Base-by-base conservation (phyloP, 2,888 invertebrate species). In the Drosophila mayaguana region DNA sequence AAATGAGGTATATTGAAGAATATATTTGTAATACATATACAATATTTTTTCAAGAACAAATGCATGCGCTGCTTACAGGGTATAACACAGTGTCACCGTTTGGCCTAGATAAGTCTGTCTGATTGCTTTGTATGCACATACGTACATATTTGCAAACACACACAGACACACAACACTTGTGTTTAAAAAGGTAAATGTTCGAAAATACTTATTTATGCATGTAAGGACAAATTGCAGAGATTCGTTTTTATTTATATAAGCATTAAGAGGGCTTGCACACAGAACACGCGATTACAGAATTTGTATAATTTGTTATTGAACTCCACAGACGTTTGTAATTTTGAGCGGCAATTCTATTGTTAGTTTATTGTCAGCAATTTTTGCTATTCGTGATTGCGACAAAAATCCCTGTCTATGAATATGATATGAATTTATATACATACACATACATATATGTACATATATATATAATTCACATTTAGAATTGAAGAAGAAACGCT, bases 261-360 rank as follows among this genome's bases (percentile, higher is more conserved):
- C 55, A 38, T 32, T 63, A 18, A 28, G 51, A 53, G 53, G n/a
- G 46, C 43, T 57, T 53, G 56, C 25, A 63, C 69, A 69, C 45
- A 25, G 22, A 85, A 79, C 86, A 83, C 83, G 85, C 88, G 88
- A 83, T 70, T 64, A 42, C 56, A 54, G 46, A 50, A 60, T 63
- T 80, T 63, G 40, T 36, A 66, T 59, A 54, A 75, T 70, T 70
- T 77, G 54, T 51, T 70, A 62, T 75, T 70, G 63, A 70, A 57
- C 50, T 64, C 55, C 56, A 60, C 64, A 70, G 51, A 63, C 50
- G 65, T 68, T 65, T 63, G 60, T 60, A 56, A 66, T 63, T 72
- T 67, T 45, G 40, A 50, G 42, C 55, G 40, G 40, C 55, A 65
- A 68, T 70, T 81, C 67, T 53, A 55, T 66, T 67, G 56, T 60